Base-by-base conservation (phyloP, 2,797 vertebrate genomes). In the Poeciliopsis gracilis region DNA sequence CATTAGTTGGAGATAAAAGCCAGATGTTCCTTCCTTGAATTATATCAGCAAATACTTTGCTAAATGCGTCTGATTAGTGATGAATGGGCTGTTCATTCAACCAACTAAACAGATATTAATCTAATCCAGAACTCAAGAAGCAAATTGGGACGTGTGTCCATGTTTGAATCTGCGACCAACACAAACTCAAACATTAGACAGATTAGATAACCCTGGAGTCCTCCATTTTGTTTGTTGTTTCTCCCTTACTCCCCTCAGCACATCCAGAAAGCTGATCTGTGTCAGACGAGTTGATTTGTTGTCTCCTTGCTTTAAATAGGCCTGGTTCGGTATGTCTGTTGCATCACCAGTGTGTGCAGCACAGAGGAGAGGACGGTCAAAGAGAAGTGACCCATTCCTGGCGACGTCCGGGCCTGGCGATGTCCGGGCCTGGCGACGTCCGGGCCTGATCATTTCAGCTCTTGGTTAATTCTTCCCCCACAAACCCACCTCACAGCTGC, bases 361-460 rank as follows among this genome's bases (percentile, higher is more conserved):
- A 86, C 59, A 38, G 78, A 66, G 70, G 67, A 75, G 4, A 45
- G 73, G 46, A 53, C 7, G 73, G 10, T 84, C 51, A 77, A 81
- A 82, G 82, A 89, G 82, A 89, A 81, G 20, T 80, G 79, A 77
- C 73, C 75, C 59, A 47, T 11, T 0, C 66, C 30, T 33, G 63
- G 23, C 69, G 76, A 45, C 83, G 80, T 86, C 79, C 78, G 71
- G 61, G 85, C 89, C 80, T 49, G 76, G n/a, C n/a, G n/a, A n/a
- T n/a, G n/a, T n/a, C n/a, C n/a, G n/a, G n/a, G 30, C 30, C 30
- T 30, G 30, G n/a, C 69, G 76, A 45, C 84, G 80, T 85, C 79
- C 78, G 71, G 61, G 85, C 89, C 80, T 49, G 76, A 76, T 89
- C 55, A 11, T 75, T 90, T 91, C 59, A 76, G 82, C 36, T 15